phyloP scores from a whole-genome alignment of 2,113 vertebrate genomes.

The Cinclus cinclus region DNA sequence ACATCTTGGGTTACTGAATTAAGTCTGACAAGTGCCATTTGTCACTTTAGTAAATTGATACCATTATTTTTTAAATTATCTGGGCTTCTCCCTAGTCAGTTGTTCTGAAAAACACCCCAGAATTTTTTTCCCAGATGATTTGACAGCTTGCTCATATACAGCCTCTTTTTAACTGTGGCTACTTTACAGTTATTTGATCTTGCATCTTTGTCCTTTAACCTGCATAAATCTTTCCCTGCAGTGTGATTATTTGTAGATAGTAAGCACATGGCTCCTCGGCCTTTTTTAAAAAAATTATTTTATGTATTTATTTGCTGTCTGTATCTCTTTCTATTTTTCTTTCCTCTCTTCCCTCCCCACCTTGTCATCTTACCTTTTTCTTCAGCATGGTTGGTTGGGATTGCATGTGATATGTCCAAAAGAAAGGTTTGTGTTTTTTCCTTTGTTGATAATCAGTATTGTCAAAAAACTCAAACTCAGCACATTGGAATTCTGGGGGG shows the following conservation, averaged over 20 bases:
- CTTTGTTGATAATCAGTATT: not conserved
- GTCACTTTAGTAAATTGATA: not conserved
- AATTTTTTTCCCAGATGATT: not conserved
- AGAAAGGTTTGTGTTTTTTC: rapidly evolving
- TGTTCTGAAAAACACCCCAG: not conserved
- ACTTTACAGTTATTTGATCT: not conserved
- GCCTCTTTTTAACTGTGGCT: not conserved
- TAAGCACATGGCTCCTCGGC: not conserved
- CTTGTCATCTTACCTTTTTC: not conserved
- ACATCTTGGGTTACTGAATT: not conserved
- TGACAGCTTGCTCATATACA: not conserved
- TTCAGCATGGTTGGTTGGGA: not conserved
- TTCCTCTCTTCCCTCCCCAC: not conserved
- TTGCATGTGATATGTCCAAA: not conserved
- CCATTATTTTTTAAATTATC: not conserved
- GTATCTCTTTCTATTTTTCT: not conserved
- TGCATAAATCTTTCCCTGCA: not conserved
- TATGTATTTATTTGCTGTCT: not conserved
- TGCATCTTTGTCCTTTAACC: not conserved
- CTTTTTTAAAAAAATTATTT: not conserved
- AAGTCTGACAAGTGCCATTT: not conserved
- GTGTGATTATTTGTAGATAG: not conserved
- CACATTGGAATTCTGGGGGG: not conserved
- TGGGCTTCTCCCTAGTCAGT: not conserved
- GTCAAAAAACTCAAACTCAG: not conserved